Evolutionary conservation across 2,113 vertebrate species (phyloP), one percentile per base, ranked within the genome.

Genomic region (Physeter macrocephalus): DNA sequence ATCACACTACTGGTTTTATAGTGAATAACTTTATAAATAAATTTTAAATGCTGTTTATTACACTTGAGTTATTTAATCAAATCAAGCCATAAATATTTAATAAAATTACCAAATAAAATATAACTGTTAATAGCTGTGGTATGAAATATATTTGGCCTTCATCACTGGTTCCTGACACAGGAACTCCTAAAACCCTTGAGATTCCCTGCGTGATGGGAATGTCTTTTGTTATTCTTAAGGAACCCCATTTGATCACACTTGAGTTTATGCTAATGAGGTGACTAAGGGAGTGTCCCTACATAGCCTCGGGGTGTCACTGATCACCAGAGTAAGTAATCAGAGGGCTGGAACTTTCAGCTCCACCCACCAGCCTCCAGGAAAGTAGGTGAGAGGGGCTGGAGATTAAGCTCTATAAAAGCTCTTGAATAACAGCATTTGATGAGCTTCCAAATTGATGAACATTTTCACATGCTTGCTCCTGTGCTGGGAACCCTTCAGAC

Each of bases 21-120:
- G 31, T 23, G 5, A 90, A 83, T 18, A 69, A 20, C 72, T 91
- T 69, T 77, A 94, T 78, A 77, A 83, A 66, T 71, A 85, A 84
- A 74, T 23, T 49, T 41, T 39, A 67, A 88, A 39, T 85, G 8
- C 7, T 92, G 4, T 27, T 64, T 84, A 78, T 86, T 66, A 31
- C n/a, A 54, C 61, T 84, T 74, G 25, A 95, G 11, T 49, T 61
- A 21, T 80, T 74, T 43, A 36, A 43, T n/a, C 13, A 71, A 78
- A 52, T 54, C n/a, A 46, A 62, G 29, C 1, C 13, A 54, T 54
- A 36, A 25, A 23, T 61, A 54, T 14, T 84, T 83, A 71, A 62
- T 66, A 88, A 83, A 84, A 49, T 49, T 59, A 59, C 62, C 64
- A 89, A 93, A 72, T 89, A 92, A 89, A 66, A 85, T 96, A 11